phyloP scores from a whole-genome alignment of 2,113 vertebrate species.

The Cyanoliseus patagonus region DNA sequence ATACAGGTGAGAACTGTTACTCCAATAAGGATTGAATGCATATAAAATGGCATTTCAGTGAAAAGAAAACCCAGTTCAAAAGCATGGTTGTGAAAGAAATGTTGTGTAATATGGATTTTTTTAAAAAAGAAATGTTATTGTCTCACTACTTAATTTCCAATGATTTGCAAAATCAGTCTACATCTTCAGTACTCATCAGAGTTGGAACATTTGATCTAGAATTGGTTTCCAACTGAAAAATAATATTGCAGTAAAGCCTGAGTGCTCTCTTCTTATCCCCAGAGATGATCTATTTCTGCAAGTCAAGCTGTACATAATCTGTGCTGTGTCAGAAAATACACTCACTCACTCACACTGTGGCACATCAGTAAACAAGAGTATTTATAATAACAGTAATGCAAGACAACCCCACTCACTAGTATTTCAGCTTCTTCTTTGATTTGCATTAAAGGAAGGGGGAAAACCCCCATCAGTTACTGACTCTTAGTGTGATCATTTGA shows the following conservation, averaged over 20 bases:
- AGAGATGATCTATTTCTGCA: constrained; percentile 39
- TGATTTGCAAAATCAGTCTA: constrained; percentile 30
- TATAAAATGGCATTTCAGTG: not conserved
- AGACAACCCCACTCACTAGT: not conserved
- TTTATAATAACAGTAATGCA: not conserved
- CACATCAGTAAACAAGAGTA: constrained; percentile 3
- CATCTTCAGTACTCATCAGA: constrained; percentile 5
- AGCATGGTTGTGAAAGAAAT: not conserved
- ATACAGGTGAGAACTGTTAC: not conserved
- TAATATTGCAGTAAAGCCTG: constrained; percentile 1
- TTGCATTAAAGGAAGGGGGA: not conserved
- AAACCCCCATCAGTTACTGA: not conserved
- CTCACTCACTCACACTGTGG: not conserved
- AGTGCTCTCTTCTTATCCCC: not conserved
- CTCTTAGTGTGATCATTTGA: not conserved
- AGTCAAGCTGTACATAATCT: constrained; percentile 20
- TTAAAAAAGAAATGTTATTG: constrained; percentile 12
- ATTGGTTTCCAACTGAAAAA: not conserved
- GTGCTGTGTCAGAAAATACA: constrained; percentile 15
- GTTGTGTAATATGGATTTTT: not conserved
- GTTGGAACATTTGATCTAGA: not conserved
- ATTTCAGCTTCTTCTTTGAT: not conserved
- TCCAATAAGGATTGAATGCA: not conserved
- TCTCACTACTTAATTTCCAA: constrained; percentile 39
- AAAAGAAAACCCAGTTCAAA: not conserved